These are phyloP conservation scores for Zaprionus nigranus DNA, from an alignment of 1,140 invertebrate species.

Conservation along the genomic window DNA sequence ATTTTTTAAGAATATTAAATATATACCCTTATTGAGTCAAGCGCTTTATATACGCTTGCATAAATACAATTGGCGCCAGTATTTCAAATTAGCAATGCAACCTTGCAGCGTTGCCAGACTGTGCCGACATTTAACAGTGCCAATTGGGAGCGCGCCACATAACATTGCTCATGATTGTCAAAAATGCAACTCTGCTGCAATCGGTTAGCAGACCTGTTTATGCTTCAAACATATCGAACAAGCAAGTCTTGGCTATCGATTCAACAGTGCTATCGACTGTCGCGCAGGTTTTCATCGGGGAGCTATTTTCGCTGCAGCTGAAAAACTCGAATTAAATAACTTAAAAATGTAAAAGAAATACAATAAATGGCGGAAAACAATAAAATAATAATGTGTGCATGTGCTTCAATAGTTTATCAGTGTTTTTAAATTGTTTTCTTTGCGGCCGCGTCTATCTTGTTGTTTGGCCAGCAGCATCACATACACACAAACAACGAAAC, in stretches of 20 bases:
- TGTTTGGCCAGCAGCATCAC: conserved; percentile 70
- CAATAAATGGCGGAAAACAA: conserved; percentile 37
- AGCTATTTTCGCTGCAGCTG: conserved; percentile 63
- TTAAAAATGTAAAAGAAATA: conserved; percentile 70
- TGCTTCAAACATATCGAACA: neutral
- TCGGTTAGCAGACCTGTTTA: neutral
- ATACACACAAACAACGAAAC: conserved; percentile 53
- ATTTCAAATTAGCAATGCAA: neutral
- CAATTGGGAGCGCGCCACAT: neutral
- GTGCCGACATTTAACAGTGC: neutral
- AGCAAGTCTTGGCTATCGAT: conserved; percentile 31
- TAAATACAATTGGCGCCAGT: neutral
- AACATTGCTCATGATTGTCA: neutral
- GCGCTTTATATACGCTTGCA: too few species aligned
- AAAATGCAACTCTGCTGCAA: conserved; percentile 14
- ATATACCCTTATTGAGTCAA: too few species aligned
- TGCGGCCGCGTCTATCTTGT: conserved; percentile 47
- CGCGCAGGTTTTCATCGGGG: conserved; percentile 51
- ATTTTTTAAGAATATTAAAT: too few species aligned
- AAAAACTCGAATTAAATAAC: conserved; percentile 66
- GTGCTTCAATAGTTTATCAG: conserved; percentile 42
- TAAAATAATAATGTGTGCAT: conserved; percentile 57
- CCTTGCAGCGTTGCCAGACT: neutral
- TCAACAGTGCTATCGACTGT: conserved; percentile 43
- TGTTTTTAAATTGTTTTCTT: conserved; percentile 53